These are phyloP conservation scores for Eupithecia subumbrata DNA, from an alignment of 2,888 invertebrate species.

Conservation along the genomic window DNA sequence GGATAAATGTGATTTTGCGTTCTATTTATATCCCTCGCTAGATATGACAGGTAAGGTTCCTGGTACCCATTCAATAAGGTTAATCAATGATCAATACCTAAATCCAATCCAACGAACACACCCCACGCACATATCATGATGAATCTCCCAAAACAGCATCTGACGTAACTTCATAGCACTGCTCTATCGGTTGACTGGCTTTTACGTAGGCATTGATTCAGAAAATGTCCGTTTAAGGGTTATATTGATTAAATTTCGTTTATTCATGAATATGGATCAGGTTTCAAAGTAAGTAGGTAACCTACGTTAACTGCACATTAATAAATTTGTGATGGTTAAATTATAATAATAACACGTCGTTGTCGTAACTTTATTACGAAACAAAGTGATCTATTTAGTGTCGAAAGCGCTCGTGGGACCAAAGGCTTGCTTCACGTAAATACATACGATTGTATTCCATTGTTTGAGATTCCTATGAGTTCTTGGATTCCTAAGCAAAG, in stretches of 20 bases:
- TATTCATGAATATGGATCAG: neutral
- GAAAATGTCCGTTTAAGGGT: neutral
- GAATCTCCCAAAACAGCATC: conserved; percentile 3
- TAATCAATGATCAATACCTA: neutral
- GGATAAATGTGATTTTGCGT: neutral
- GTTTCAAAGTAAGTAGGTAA: neutral
- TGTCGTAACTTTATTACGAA: conserved; percentile 20
- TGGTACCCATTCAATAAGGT: neutral
- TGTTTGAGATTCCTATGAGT: conserved; percentile 53
- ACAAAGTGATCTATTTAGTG: conserved; percentile 45
- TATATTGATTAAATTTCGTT: neutral
- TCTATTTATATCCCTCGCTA: neutral
- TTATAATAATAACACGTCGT: neutral
- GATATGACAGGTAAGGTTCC: neutral
- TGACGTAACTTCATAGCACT: conserved; percentile 5
- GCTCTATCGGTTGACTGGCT: neutral
- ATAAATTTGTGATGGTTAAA: neutral
- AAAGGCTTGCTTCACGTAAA: conserved; percentile 59
- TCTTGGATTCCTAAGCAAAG: neutral
- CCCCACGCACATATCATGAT: neutral
- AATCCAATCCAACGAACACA: neutral
- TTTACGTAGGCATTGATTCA: conserved; percentile 3
- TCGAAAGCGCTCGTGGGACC: conserved; percentile 74
- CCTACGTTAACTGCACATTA: neutral
- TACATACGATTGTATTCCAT: conserved; percentile 62